Conservation (phyloP, 2,797 vertebrate genomes). For the Pelodytes ibericus region DNA sequence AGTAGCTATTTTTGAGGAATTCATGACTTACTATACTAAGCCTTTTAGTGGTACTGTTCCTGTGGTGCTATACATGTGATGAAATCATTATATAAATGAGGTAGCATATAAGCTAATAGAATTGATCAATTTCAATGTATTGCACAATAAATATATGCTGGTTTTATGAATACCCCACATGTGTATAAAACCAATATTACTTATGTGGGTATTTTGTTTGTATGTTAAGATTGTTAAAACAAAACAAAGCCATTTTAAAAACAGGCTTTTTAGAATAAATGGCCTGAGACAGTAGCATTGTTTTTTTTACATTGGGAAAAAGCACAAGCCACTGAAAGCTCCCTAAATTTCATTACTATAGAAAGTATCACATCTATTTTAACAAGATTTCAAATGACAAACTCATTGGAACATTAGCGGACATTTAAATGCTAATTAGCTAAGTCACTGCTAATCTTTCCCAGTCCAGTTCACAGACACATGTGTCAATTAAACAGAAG, state of each 20-base stretch:
- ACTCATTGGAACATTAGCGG: slow-evolving; percentile 69
- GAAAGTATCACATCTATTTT: slow-evolving; percentile 67
- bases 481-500: slow-evolving; percentile 75
- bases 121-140: too few species aligned
- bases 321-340: neutral
- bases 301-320: neutral
- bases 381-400: slow-evolving; percentile 72
- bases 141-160: too few species aligned
- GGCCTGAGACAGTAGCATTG: neutral
- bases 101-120: too few species aligned
- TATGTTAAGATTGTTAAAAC: too few species aligned
- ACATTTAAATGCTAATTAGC: slow-evolving; percentile 82
- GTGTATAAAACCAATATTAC: too few species aligned
- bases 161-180: too few species aligned
- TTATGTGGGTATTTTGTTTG: too few species aligned
- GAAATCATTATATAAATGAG: too few species aligned
- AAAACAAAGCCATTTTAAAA: slow-evolving; percentile 7
- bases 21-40: too few species aligned
- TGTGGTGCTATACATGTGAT: too few species aligned
- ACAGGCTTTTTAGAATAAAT: slow-evolving; percentile 1
- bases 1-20: too few species aligned
- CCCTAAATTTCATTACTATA: slow-evolving; percentile 34
- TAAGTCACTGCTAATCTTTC: slow-evolving; percentile 73
- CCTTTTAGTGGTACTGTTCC: too few species aligned
- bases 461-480: slow-evolving; percentile 69